phyloP scores from a whole-genome alignment of 2,888 invertebrate species.

The Caenorhabditis sulstoni region DNA sequence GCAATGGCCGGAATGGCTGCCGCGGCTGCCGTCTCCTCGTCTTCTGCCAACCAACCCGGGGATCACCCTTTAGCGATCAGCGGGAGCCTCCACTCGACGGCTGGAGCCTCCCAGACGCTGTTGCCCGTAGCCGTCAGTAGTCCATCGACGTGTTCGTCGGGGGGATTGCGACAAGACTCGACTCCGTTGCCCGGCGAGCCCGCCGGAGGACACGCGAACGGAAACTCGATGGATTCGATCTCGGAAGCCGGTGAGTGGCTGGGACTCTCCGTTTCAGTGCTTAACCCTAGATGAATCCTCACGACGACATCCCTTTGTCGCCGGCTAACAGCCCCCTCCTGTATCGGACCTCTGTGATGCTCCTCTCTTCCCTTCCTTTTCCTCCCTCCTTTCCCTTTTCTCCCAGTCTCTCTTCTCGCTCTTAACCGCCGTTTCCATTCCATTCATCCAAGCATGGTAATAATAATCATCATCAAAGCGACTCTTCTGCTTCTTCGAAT shows the following conservation, averaged over 20 bases:
- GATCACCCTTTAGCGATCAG: constrained; percentile 76
- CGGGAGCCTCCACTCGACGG: constrained; percentile 73
- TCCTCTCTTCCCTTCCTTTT: constrained; percentile 11
- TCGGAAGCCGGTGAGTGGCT: constrained; percentile 74
- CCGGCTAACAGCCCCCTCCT: constrained; percentile 44
- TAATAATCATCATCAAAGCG: constrained; percentile 15
- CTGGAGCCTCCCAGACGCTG: constrained; percentile 73
- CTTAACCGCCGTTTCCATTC: constrained; percentile 6
- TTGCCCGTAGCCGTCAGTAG: constrained; percentile 71
- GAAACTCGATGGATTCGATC: constrained; percentile 71
- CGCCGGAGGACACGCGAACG: constrained; percentile 48
- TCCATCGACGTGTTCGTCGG: constrained; percentile 71
- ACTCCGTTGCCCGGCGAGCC: constrained; percentile 67
- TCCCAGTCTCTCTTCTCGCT: constrained; percentile 1
- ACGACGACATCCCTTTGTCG: constrained; percentile 34
- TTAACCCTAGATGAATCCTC: constrained; percentile 4
- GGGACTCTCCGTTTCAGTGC: constrained; percentile 14
- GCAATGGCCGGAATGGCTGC: constrained; percentile 55
- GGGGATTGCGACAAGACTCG: constrained; percentile 67
- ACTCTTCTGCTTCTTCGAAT: constrained; percentile 29
- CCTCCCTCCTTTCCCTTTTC: constrained; percentile 17
- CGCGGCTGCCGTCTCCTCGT: constrained; percentile 28
- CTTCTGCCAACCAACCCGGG: constrained; percentile 37
- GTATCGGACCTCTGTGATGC: constrained; percentile 55
- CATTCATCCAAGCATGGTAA: constrained; percentile 14